Evolutionary conservation across 2,797 vertebrate species (phyloP).

Genomic region (Gadopsis marmoratus): DNA sequence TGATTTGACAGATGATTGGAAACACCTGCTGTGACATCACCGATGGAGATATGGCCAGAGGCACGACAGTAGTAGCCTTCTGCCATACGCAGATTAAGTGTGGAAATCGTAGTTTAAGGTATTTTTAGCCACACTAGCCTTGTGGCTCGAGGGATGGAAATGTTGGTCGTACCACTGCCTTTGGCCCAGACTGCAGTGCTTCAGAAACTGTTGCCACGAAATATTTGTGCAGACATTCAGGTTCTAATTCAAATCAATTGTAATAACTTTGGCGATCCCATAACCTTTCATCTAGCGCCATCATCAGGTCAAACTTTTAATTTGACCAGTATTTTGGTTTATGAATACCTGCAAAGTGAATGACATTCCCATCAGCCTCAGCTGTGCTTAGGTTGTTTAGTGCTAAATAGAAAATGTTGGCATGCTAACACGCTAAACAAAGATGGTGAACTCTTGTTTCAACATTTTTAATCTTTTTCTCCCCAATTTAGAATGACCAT

Average conservation of each 20-base stretch:
- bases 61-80: constrained; percentile 19
- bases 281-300: neutral
- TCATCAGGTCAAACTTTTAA: neutral
- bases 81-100: constrained; percentile 1
- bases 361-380: neutral
- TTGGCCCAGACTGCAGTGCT: neutral
- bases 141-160: neutral
- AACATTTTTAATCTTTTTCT: neutral
- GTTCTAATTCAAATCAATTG: neutral
- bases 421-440: neutral
- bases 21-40: constrained; percentile 53
- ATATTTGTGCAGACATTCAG: neutral
- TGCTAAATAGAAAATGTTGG: too few species aligned
- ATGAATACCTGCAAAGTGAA: neutral
- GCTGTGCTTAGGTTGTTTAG: neutral
- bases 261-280: neutral
- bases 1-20: constrained; percentile 35
- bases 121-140: neutral
- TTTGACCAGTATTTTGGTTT: neutral
- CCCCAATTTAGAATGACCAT: neutral
- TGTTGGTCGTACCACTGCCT: neutral
- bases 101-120: constrained; percentile 3
- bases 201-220: too few species aligned
- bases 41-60: constrained; percentile 16
- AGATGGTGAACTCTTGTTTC: neutral